Evolutionary conservation across 2,113 vertebrate species (phyloP), one percentile per base, ranked within the genome.

Genomic region (Poicephalus meyeri): DNA sequence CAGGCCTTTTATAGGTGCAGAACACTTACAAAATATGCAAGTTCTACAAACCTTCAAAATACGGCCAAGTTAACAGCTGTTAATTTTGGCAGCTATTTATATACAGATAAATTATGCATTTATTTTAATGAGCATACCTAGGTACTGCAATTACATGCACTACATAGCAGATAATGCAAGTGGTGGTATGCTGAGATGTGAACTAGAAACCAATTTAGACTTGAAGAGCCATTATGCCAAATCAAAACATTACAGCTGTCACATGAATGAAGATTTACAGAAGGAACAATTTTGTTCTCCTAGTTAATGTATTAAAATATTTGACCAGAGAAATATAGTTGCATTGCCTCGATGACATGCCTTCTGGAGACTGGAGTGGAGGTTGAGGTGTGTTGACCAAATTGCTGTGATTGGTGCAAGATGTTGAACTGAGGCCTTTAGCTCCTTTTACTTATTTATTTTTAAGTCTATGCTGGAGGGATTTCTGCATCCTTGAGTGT

Each of bases 1-100:
- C 73, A 82, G 80, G 63, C 80, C 95, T 91, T 86, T 74, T 29
- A 20, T 19, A 49, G 92, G 84, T 79, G 52, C 88, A 58, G n/a
- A 93, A 18, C 37, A 76, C 46, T 78, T 88, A 58, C 9, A 60
- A 91, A 91, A 96, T 92, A 96, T 96, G 88, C 94, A 96, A 89
- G 55, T 68, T 84, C 44, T 37, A 50, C 79, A 95, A 89, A 85
- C 88, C 91, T 73, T 91, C 88, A 50, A 72, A 63, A 52, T 50
- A 52, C 56, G 86, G 53, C 81, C 82, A 37, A 53, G 86, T 90
- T 44, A 42, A 33, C 89, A 86, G 85, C 44, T 86, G 86, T 42
- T 91, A 52, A 71, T 86, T 69, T 79, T 86, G 73, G 39, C 52
- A 91, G 63, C 82, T 97, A 80, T 85, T 94, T 84, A 8, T 74